phyloP scores from a whole-genome alignment of 1,140 invertebrate species.

The Spodoptera litura region DNA sequence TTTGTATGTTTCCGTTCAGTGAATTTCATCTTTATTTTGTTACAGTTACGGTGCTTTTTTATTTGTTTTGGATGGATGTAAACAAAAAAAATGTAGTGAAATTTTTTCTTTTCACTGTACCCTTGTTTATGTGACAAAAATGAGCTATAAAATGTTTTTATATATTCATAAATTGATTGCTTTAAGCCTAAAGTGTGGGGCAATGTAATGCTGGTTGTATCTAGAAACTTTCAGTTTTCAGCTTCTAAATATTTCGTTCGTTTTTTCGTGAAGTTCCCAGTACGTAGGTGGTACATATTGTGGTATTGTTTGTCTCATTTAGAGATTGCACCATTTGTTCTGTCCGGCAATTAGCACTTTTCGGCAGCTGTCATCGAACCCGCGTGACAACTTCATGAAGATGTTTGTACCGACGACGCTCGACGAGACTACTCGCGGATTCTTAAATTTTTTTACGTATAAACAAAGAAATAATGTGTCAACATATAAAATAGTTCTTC shows the following conservation, averaged over 20 bases:
- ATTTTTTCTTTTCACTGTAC: slow-evolving; percentile 39
- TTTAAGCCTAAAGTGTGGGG: neutral
- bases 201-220: neutral
- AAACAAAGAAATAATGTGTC: too few species aligned
- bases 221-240: neutral
- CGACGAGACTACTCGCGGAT: neutral
- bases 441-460: neutral
- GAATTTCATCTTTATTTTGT: slow-evolving; percentile 64
- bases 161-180: slow-evolving; percentile 33
- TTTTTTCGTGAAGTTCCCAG: neutral
- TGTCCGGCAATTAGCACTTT: slow-evolving; percentile 78
- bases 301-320: slow-evolving; percentile 21
- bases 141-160: slow-evolving; percentile 28
- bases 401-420: slow-evolving; percentile 41
- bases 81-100: slow-evolving; percentile 45
- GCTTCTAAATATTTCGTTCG: neutral
- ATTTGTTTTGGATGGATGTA: slow-evolving; percentile 41
- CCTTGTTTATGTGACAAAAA: slow-evolving; percentile 52
- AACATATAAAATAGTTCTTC: too few species aligned
- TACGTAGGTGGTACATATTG: neutral
- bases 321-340: slow-evolving; percentile 13
- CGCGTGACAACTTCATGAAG: slow-evolving; percentile 48
- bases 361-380: slow-evolving; percentile 72
- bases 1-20: slow-evolving; percentile 55
- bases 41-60: slow-evolving; percentile 56